Percentiles rank a stretch among this genome's conserved stretches.
Evolutionary conservation across 2,888 invertebrate species (phyloP).

Genomic region (Eledone cirrhosa): DNA sequence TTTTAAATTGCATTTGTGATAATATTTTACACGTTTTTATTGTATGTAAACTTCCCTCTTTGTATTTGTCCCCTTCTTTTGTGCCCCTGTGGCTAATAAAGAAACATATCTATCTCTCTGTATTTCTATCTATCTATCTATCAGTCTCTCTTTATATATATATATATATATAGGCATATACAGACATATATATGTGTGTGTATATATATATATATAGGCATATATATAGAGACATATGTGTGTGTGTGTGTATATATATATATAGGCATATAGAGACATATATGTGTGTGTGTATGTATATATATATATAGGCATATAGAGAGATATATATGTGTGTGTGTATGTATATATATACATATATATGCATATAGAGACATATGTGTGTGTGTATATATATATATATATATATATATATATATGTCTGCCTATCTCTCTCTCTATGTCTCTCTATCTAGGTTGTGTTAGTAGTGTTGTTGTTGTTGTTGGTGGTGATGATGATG

Average conservation of each 20-base stretch:
- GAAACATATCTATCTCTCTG: too few species aligned
- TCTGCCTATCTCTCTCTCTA: not conserved
- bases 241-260: not conserved
- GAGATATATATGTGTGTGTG: not conserved
- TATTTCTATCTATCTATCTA: too few species aligned
- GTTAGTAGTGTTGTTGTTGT: not conserved
- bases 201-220: not conserved
- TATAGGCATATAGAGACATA: not conserved
- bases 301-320: too few species aligned
- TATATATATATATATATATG: not conserved
- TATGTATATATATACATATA: not conserved
- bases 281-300: not conserved
- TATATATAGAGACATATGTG: not conserved
- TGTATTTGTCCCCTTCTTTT: too few species aligned
- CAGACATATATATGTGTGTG: not conserved
- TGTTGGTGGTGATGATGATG: too few species aligned
- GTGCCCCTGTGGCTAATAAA: too few species aligned
- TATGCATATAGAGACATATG: not conserved
- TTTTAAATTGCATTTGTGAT: too few species aligned
- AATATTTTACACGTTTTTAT: too few species aligned
- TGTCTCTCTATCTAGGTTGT: not conserved
- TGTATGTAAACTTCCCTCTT: too few species aligned
- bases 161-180: too few species aligned
- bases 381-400: not conserved
- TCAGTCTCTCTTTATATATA: too few species aligned